Evolutionary conservation across 2,888 invertebrate species (phyloP), one percentile per base, ranked within the genome.

Genomic region (Omphaloscelis lunosa): DNA sequence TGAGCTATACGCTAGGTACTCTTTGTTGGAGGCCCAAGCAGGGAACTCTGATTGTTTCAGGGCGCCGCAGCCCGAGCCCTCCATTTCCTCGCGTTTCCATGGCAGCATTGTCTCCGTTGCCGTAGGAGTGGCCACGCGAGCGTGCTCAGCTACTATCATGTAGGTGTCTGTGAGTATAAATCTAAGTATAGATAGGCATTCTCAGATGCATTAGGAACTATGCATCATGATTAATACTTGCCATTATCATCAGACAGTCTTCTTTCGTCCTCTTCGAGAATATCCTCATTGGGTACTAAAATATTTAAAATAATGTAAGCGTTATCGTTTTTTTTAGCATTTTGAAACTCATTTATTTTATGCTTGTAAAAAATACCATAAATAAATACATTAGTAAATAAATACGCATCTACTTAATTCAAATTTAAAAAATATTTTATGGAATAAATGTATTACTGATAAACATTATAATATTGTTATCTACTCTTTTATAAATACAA

Each of bases 1-100:
- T 72, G 99, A 99, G 93, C 98, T 98, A 92, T 99, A 99, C 23
- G 98, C 98, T 90, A 99, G 96, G 93, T 99, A 99, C 91, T 99
- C 99, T 93, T 99, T 99, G 94, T 99, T 99, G 56, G 99, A 98
- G 65, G 99, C 99, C 99, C 99, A 99, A 23, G 99, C 98, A 20
- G 99, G 99, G 93, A 99, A 99, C 94, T 99, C 99, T 63, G 98
- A 98, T 92, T 98, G 98, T 90, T 98, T 97, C 72, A 98, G 95
- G 88, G 98, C 97, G 88, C 97, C 96, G 86, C 98, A 97, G 89
- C 97, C 96, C 23, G 97, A 97, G 2, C 97, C 97, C 84, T 98
- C 97, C 74, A 98, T 98, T 90, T 98, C 98, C 89, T 98, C 98
- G 11, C 99, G 97, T 96, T 99, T 99, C 99, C 99, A 99, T 72